Evolutionary conservation across 2,797 vertebrate species (phyloP).

Genomic region (Phylloscopus collybita): DNA sequence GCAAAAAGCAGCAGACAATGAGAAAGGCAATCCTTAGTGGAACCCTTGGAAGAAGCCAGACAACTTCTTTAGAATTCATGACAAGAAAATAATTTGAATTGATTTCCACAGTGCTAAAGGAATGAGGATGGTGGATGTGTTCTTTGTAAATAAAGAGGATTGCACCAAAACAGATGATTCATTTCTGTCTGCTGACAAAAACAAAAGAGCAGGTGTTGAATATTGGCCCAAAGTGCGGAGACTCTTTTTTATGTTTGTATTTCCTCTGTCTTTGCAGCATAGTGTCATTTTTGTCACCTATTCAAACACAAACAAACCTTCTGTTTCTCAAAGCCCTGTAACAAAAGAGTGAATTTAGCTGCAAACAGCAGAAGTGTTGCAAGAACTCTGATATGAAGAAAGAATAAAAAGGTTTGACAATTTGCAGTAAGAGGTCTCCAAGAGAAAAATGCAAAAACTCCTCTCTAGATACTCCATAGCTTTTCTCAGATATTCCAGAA

Average conservation of each 20-base stretch:
- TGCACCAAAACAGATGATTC: background rate
- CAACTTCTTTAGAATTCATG: background rate
- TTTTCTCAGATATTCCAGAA: background rate
- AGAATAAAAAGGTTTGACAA: background rate
- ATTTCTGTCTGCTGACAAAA: background rate
- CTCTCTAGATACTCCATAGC: background rate
- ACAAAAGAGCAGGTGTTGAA: constrained; percentile 25
- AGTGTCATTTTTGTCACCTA: background rate
- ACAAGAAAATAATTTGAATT: background rate
- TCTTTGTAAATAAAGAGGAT: constrained; percentile 24
- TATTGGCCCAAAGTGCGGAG: background rate
- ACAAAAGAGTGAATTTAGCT: background rate
- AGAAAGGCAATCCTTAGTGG: background rate
- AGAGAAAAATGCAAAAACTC: background rate
- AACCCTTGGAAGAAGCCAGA: background rate
- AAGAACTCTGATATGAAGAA: background rate
- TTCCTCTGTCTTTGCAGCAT: background rate
- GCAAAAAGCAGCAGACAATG: background rate
- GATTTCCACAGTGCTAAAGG: background rate
- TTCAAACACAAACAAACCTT: background rate
- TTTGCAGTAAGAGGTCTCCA: background rate
- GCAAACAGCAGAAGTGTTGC: background rate
- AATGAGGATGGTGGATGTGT: background rate
- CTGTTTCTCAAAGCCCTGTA: background rate
- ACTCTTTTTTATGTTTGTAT: background rate